Evolutionary conservation across 2,888 invertebrate genomes (phyloP).

Genomic region (Athalia rosae): DNA sequence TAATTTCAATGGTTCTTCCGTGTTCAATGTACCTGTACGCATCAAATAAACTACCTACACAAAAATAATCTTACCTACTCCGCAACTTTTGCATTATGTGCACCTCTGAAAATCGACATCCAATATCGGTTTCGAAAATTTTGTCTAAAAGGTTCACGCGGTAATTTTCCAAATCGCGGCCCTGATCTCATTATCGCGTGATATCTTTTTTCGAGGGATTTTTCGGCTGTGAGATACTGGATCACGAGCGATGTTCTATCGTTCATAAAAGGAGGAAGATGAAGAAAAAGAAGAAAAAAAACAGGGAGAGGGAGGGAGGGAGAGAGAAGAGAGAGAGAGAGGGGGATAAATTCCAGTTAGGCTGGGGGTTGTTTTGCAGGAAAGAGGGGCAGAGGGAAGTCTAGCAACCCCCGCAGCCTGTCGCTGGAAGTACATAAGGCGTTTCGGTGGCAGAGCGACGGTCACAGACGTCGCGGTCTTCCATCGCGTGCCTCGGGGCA

Average conservation of each 20-base stretch:
- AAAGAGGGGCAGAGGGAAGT: conserved; percentile 56
- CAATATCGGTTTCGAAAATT: too few relatives aligned
- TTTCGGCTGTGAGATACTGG: too few relatives aligned
- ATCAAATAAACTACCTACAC: too few relatives aligned
- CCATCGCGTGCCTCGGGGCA: conserved; percentile 67
- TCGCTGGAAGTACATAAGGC: conserved; percentile 59
- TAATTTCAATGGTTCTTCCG: not conserved
- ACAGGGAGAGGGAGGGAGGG: not conserved
- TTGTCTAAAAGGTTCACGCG: too few relatives aligned
- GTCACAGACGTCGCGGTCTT: conserved; percentile 66
- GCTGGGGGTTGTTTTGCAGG: conserved; percentile 30
- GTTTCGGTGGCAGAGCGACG: conserved; percentile 66
- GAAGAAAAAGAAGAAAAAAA: not conserved
- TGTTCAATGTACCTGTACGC: not conserved
- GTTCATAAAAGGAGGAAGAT: not conserved
- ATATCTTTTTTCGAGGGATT: too few relatives aligned
- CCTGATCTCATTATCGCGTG: too few relatives aligned
- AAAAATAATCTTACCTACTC: too few relatives aligned
- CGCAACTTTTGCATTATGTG: too few relatives aligned
- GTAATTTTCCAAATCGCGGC: too few relatives aligned
- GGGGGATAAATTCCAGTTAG: conserved; percentile 20
- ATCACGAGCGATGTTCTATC: too few relatives aligned
- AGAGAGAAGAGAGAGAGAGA: conserved; percentile 7
- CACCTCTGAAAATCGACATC: too few relatives aligned
- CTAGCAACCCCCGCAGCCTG: conserved; percentile 49